Percentiles rank a stretch among this genome's conserved stretches.
These are phyloP conservation scores for Trimorus sp. DNA, from an alignment of 2,888 invertebrate genomes.

Conservation along the genomic window DNA sequence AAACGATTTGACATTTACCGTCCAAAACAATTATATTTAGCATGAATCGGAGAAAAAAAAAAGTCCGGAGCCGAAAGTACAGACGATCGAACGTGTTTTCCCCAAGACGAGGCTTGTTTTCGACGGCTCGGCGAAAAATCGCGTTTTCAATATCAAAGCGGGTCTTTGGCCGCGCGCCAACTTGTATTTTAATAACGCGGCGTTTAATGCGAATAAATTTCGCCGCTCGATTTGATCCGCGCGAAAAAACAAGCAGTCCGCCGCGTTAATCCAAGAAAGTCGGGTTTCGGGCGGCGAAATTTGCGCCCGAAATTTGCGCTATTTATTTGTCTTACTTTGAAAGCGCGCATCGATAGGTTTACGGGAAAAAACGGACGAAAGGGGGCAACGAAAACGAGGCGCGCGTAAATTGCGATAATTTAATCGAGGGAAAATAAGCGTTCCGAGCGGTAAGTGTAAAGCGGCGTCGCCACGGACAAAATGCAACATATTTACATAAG, in stretches of 20 bases:
- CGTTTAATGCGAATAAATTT: conserved; percentile 40
- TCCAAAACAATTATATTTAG: too few relatives aligned
- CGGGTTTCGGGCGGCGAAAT: not conserved
- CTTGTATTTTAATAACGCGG: conserved; percentile 44
- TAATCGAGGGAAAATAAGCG: conserved; percentile 49
- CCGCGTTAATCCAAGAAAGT: not conserved
- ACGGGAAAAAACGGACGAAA: too few relatives aligned
- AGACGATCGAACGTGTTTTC: not conserved
- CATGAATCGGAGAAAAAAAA: too few relatives aligned
- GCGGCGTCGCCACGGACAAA: conserved; percentile 54
- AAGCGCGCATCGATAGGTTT: too few relatives aligned
- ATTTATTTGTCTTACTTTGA: too few relatives aligned
- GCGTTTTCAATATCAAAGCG: conserved; percentile 23
- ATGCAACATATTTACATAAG: conserved; percentile 63
- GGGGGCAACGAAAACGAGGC: too few relatives aligned
- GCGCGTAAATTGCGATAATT: not conserved
- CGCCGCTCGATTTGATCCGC: conserved; percentile 6
- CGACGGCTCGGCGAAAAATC: conserved; percentile 29
- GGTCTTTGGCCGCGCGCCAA: conserved; percentile 42
- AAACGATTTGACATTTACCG: not conserved
- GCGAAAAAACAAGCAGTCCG: too few relatives aligned
- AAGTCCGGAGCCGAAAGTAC: too few relatives aligned
- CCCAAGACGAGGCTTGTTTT: conserved; percentile 39
- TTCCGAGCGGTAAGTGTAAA: conserved; percentile 57
- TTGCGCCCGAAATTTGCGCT: too few relatives aligned